Percentiles rank a stretch among this genome's conserved stretches.
Evolutionary conservation across 2,113 vertebrate genomes (phyloP).

Genomic region (Festucalex cinctus): DNA sequence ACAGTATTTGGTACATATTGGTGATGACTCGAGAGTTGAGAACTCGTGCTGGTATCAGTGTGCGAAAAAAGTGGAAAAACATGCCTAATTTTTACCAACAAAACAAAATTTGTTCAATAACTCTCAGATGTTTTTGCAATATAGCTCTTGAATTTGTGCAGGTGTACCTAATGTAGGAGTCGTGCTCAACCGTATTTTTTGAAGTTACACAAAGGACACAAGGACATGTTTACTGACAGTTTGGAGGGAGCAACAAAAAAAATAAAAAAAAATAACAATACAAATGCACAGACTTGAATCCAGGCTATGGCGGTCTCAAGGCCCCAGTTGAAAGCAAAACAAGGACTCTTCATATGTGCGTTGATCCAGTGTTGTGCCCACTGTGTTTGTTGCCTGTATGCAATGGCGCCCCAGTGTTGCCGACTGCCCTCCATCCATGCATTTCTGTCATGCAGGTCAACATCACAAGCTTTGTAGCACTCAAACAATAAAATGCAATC

Average conservation of each 20-base stretch:
- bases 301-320: constrained; percentile 51
- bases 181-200: constrained; percentile 1
- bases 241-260: constrained; percentile 12
- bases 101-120: neutral
- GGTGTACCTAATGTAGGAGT: neutral
- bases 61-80: no score
- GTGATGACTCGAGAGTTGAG: no score
- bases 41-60: no score
- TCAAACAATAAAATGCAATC: constrained; percentile 68
- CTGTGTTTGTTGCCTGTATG: constrained; percentile 46
- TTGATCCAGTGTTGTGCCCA: constrained; percentile 66
- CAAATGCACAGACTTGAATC: constrained; percentile 35
- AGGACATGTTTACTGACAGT: constrained; percentile 26
- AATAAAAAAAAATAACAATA: neutral
- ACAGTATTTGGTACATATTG: no score
- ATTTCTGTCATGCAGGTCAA: constrained; percentile 37
- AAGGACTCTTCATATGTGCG: constrained; percentile 51
- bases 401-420: constrained; percentile 54
- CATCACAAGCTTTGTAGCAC: constrained; percentile 66
- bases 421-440: constrained; percentile 62
- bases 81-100: no score
- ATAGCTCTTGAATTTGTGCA: neutral
- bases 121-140: neutral
- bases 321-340: constrained; percentile 16
- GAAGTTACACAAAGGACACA: constrained; percentile 14